A percentile compares a stretch with the other conserved stretches of the same genome.
Evolutionary conservation across 2,888 invertebrate genomes (phyloP).

Genomic region (Noctuana brunneofusca): DNA sequence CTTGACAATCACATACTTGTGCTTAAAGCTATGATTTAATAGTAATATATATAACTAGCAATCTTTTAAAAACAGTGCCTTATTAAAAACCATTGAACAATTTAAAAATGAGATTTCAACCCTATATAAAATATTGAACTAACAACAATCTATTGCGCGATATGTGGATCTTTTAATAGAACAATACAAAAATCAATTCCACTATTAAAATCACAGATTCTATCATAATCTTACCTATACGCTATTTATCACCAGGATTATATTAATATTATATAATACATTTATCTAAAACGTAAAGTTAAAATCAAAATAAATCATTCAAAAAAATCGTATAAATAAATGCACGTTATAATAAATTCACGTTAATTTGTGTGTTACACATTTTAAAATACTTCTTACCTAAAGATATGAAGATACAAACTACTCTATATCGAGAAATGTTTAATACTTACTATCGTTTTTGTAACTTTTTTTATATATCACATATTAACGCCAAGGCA

Average conservation of each 20-base stretch:
- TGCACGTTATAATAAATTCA: conserved; percentile 6
- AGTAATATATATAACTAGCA: too few species aligned
- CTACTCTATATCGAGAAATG: not conserved
- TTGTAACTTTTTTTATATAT: conserved; percentile 32
- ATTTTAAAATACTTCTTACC: conserved; percentile 23
- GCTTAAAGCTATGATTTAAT: too few species aligned
- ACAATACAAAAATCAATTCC: conserved; percentile 19
- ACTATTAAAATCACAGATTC: conserved; percentile 26
- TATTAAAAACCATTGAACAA: too few species aligned
- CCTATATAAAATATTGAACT: conserved; percentile 3
- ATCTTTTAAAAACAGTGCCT: too few species aligned
- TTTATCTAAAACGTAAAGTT: conserved; percentile 1
- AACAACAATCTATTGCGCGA: conserved; percentile 16
- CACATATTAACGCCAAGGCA: conserved; percentile 84
- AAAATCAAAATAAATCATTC: conserved; percentile 8
- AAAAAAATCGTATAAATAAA: conserved; percentile 28
- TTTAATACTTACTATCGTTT: not conserved
- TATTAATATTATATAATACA: conserved; percentile 11
- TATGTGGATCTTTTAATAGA: conserved; percentile 9
- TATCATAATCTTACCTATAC: conserved; percentile 16
- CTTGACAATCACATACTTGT: too few species aligned
- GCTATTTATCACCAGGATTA: conserved; percentile 25
- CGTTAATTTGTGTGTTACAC: not conserved
- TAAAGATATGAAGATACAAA: not conserved
- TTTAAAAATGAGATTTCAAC: not conserved